Base-by-base conservation (phyloP, 2,113 vertebrate genomes). In the Leptodactylus fuscus region DNA sequence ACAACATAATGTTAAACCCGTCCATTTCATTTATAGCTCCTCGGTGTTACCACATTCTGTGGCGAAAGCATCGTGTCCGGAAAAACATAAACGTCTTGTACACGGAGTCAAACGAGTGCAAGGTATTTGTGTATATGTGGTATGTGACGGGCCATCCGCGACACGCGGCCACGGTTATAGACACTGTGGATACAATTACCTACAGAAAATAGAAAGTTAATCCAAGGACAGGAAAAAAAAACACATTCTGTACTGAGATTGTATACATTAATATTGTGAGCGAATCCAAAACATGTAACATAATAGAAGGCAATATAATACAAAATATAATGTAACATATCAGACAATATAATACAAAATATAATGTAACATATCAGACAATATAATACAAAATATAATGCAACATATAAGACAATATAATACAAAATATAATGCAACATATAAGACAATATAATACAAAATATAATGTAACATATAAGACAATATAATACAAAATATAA, bases 11-110 rank as follows among this genome's bases (percentile, higher is more conserved):
- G 69, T 44, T 65, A 65, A 73, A 2, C 15, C 38, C 1, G 1
- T 5, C 69, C 71, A 75, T 13, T 75, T 48, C 41, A 75, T 75
- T 27, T 75, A 75, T 75, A 76, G 73, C 44, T 29, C 73, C 8
- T 29, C 5, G 27, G 41, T 6, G 29, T 48, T 18, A 75, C 71
- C 44, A 48, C 38, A 24, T n/a, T 71, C 41, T 75, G 71, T 29
- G 71, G 41, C 2, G 12, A 49, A 44, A 29, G 44, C 71, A 8
- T 27, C 7, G 9, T 0, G 24, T 76, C 44, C 11, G 9, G 24
- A 51, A 74, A 67, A 74, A 46, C n/a, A 74, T 27, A 48, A 48
- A 74, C 22, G 41, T 74, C 71, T 46, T 74, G 22, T 74, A 12
- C 24, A n/a, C 48, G 24, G 48, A 24, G 22, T 73, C 70, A 73